Evolutionary conservation across 23 tunicate species (phyloP).

Genomic region (Trididemnum clinides): DNA sequence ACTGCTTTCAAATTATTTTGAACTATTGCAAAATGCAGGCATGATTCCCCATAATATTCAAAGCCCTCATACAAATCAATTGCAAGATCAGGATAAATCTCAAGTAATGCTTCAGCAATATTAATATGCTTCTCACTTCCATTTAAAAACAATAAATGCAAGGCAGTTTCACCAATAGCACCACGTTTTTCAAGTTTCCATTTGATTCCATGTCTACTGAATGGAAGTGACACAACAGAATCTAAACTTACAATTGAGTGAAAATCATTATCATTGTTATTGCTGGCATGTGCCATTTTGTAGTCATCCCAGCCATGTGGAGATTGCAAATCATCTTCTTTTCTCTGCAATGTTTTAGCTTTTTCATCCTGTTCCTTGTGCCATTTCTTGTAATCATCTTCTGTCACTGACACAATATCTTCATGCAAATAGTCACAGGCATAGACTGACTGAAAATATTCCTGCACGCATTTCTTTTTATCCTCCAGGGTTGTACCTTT

Average conservation of each 20-base stretch:
- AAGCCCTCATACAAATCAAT: conserved; percentile 72
- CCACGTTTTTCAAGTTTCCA: conserved; percentile 89
- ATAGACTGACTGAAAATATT: conserved; percentile 38
- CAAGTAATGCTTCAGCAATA: conserved; percentile 60
- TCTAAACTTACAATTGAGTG: conserved; percentile 41
- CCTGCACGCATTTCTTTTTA: conserved; percentile 34
- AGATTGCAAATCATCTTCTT: conserved; percentile 5
- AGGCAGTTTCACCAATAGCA: conserved; percentile 90
- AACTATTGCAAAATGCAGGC: conserved; percentile 86
- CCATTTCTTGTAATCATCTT: conserved; percentile 64
- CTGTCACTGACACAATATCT: conserved; percentile 19
- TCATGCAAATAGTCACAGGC: conserved; percentile 42
- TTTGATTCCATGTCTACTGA: conserved; percentile 20
- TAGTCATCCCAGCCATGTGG: background rate
- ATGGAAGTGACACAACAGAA: conserved; percentile 41
- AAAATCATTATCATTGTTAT: background rate
- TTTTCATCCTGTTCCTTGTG: conserved; percentile 6
- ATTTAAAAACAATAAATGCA: conserved; percentile 77
- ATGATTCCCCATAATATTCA: conserved; percentile 87
- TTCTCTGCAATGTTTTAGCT: conserved; percentile 30
- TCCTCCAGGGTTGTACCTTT: conserved; percentile 33
- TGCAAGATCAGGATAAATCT: conserved; percentile 74
- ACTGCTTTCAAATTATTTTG: conserved; percentile 71
- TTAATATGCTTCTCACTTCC: conserved; percentile 64
- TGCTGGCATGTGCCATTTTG: background rate